phyloP scores from a whole-genome alignment of 2,797 vertebrate species.

The Eurystomus glaucurus region DNA sequence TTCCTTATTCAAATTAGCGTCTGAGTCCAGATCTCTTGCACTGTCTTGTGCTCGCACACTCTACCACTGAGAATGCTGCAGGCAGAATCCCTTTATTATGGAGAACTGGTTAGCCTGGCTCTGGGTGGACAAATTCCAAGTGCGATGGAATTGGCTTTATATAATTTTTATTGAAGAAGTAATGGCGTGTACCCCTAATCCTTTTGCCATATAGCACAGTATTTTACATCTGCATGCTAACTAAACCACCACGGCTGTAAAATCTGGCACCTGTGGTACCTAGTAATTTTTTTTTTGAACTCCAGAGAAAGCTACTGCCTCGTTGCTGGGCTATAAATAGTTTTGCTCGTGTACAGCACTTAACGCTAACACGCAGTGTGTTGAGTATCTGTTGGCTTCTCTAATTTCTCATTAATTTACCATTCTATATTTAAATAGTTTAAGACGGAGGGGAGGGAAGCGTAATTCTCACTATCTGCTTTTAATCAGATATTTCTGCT shows the following conservation, averaged over 20 bases:
- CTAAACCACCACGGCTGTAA: background rate
- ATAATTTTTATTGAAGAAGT: background rate
- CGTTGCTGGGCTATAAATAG: constrained; percentile 18
- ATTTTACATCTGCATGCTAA: background rate
- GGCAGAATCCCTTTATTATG: background rate
- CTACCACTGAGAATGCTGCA: background rate
- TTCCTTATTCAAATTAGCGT: background rate
- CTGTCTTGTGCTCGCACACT: background rate
- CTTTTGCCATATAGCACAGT: background rate
- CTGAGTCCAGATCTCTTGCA: background rate
- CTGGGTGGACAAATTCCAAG: background rate
- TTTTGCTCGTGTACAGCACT: background rate
- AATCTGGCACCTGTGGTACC: constrained; percentile 10
- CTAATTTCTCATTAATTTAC: constrained; percentile 17
- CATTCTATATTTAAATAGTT: background rate
- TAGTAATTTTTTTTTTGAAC: background rate
- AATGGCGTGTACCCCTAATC: background rate
- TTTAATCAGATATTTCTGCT: constrained; percentile 61
- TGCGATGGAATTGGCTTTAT: background rate
- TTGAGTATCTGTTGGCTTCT: constrained; percentile 12
- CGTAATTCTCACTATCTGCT: background rate
- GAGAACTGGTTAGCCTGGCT: background rate
- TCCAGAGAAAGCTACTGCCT: background rate
- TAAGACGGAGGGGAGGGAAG: background rate
- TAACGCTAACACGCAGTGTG: background rate